phyloP scores from a whole-genome alignment of 2,113 vertebrate genomes.

The Spea bombifrons region DNA sequence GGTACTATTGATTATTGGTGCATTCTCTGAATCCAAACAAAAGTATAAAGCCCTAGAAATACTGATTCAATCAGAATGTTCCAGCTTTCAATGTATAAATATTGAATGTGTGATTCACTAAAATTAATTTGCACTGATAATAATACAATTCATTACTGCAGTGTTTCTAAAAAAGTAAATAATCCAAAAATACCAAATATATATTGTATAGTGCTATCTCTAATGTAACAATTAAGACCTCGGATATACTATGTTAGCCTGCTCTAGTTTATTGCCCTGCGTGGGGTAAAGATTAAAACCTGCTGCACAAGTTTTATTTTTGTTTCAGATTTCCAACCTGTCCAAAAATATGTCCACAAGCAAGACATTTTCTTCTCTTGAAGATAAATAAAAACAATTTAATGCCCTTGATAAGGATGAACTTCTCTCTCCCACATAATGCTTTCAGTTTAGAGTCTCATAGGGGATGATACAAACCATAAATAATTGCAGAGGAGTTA shows the following conservation, averaged over 20 bases:
- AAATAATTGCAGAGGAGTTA: constrained; percentile 42
- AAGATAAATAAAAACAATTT: constrained; percentile 46
- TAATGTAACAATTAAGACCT: constrained; percentile 10
- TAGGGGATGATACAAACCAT: constrained; percentile 34
- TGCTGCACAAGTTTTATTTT: constrained; percentile 36
- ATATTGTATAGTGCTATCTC: neutral
- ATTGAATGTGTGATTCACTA: constrained; percentile 1
- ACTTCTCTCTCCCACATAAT: constrained; percentile 37
- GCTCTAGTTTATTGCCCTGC: constrained; percentile 36
- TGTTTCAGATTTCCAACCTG: constrained; percentile 18
- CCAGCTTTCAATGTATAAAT: constrained; percentile 1
- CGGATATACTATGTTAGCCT: constrained; percentile 11
- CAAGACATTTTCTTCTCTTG: neutral
- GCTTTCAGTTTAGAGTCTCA: constrained; percentile 35
- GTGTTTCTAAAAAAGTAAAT: constrained; percentile 25
- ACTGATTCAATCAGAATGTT: neutral
- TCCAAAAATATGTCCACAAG: constrained; percentile 46
- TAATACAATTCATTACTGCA: constrained; percentile 28
- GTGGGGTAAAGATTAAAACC: constrained; percentile 44
- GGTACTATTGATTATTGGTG: neutral
- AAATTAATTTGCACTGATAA: neutral
- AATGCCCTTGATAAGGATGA: constrained; percentile 44
- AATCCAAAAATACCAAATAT: constrained; percentile 19
- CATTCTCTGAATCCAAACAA: neutral
- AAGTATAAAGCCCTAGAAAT: neutral